These are phyloP conservation scores for Globodera rostochiensis DNA, from an alignment of 1,140 invertebrate genomes.

Conservation along the genomic window DNA sequence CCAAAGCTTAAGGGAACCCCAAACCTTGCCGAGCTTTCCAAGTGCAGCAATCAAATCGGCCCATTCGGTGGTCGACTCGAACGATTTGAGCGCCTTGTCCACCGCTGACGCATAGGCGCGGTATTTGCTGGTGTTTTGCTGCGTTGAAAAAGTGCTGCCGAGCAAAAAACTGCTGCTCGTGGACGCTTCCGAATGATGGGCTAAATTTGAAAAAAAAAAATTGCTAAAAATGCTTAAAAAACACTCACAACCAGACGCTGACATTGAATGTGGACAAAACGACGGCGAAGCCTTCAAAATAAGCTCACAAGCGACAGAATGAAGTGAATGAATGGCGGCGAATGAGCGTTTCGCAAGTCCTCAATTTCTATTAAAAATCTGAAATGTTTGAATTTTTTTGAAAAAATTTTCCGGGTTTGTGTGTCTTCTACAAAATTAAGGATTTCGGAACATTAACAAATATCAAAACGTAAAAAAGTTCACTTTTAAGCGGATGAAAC, in stretches of 20 bases:
- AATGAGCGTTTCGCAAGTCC: too few species aligned
- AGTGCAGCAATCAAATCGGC: constrained; percentile 88
- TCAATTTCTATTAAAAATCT: too few species aligned
- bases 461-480: too few species aligned
- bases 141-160: constrained; percentile 13
- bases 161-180: constrained; percentile 35
- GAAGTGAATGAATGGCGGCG: too few species aligned
- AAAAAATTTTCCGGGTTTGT: too few species aligned
- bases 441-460: too few species aligned
- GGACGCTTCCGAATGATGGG: constrained; percentile 41
- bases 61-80: constrained; percentile 93
- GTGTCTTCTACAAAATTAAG: too few species aligned
- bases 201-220: constrained; percentile 28
- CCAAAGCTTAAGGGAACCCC: too few species aligned
- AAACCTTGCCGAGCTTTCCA: constrained; percentile 87
- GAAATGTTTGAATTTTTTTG: too few species aligned
- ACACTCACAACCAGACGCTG: neutral
- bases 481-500: too few species aligned
- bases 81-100: constrained; percentile 83
- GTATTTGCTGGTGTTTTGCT: constrained; percentile 71
- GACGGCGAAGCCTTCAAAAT: neutral
- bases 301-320: constrained; percentile 2
- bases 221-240: neutral
- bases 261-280: neutral
- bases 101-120: constrained; percentile 78